These are phyloP conservation scores for Echinops telfairi DNA, from an alignment of 2,113 vertebrate genomes.

Conservation along the genomic window DNA sequence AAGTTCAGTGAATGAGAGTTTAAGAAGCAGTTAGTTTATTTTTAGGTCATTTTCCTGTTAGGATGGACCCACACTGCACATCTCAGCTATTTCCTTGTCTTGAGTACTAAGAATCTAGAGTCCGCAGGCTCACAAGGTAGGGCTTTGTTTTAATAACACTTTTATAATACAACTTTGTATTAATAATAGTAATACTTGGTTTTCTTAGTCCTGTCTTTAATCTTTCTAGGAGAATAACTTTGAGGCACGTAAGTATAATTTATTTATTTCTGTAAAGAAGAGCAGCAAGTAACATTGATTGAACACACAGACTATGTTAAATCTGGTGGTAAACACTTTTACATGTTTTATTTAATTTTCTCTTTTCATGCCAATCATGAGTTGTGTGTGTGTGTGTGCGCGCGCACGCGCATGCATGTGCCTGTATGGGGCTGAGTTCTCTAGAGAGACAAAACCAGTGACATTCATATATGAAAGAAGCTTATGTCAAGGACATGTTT, in stretches of 20 bases:
- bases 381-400: not conserved
- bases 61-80: not conserved
- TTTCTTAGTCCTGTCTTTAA: conserved; percentile 20
- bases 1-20: conserved; percentile 6
- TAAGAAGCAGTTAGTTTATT: not conserved
- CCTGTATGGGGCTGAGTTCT: too few relatives aligned
- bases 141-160: not conserved
- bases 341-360: not conserved
- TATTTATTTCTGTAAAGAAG: conserved; percentile 58
- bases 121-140: not conserved
- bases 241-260: conserved; percentile 6
- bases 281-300: conserved; percentile 24
- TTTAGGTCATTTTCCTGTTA: not conserved
- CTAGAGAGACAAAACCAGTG: too few relatives aligned
- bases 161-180: too few relatives aligned
- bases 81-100: not conserved
- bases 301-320: not conserved
- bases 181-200: not conserved
- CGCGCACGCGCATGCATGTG: too few relatives aligned
- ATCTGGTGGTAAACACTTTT: not conserved
- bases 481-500: too few relatives aligned
- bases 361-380: not conserved
- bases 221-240: conserved; percentile 15
- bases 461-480: too few relatives aligned
- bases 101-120: not conserved